Base-by-base conservation (phyloP, 2,797 vertebrate species). In the Oreortyx pictus region DNA sequence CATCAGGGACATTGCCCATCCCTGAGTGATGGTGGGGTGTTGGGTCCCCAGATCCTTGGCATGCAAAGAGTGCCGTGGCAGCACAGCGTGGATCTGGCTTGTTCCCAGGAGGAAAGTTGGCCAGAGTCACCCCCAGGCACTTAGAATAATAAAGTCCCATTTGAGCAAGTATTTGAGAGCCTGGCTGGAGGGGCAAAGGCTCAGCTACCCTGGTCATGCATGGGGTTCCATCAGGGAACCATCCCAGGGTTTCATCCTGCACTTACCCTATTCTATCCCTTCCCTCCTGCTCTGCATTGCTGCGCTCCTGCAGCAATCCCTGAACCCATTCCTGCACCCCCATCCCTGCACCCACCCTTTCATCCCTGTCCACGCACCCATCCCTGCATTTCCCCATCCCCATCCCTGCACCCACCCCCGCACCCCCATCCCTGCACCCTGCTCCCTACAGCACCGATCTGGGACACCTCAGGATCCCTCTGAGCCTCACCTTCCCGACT, bases 171-270 rank as follows among this genome's bases (percentile, higher is more conserved):
- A 89, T 95, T 89, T 92, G 93, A 95, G 93, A 94, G 88, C 7
- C 3, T 49, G 41, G 50, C 57, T 15, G 9, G 78, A 88, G 93
- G 41, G 0, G 81, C 75, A 57, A 92, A 66, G 92, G 81, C 88
- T 93, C 95, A 94, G 91, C 70, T 87, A 94, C 90, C 91, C 92
- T 81, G 95, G 94, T 92, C 88, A 96, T 94, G 88, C 9, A 52
- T 81, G 86, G 80, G 81, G 25, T 25, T 62, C 37, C 37, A 41
- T 27, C 37, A 41, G 18, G 37, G 60, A 41, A 41, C 25, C 60
- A 60, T 24, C 23, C 23, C 23, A 6, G 50, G 39, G 20, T n/a
- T 37, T 29, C 68, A 41, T n/a, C 20, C 41, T 43, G 50, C 50
- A 37, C 20, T 57, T n/a, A 57, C 31, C 31, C 54, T n/a, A n/a